Evolutionary conservation across 2,888 invertebrate genomes (phyloP), one percentile per base, ranked within the genome.

Genomic region (Teleiodes luculella): DNA sequence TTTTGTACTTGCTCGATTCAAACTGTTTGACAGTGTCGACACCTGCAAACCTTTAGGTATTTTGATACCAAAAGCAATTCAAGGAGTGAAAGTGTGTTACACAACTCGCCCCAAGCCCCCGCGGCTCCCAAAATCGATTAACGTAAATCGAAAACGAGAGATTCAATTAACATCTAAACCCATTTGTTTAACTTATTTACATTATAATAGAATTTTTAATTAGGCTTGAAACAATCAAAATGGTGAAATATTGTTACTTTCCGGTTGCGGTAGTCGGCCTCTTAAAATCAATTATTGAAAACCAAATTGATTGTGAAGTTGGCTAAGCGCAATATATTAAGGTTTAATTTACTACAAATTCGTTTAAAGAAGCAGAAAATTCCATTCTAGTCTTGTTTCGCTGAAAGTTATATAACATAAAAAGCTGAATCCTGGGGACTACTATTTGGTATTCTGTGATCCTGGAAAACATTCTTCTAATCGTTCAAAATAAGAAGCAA

Each of bases 61-160:
- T 43, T 43, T 43, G 31, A 18, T 46, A 13, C 24, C 4, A n/a
- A 53, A 35, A 35, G 35, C 35, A n/a, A 37, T 37, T 13, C 37
- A 37, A 18, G 33, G 8, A 28, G 43, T 43, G 24, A 43, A 43
- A 43, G 28, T 41, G 5, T 20, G 43, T 43, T 43, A 28, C 14
- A 13, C 28, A 43, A 43, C 37, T 5, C 28, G n/a, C 43, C 28
- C 43, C 20, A 13, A 13, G 28, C 24, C 3, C 28, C 6, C n/a
- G 14, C n/a, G 20, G 43, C 28, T 43, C 24, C 43, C 13, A 43
- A 41, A 43, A 43, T 43, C 43, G 28, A 43, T 43, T 43, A 43
- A 24, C n/a, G 43, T 18, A 43, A 43, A 43, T 43, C 43, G 43
- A 43, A 43, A 28, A 28, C 24, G 28, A 43, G 28, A 43, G 11